phyloP scores from a whole-genome alignment of 2,888 invertebrate species.

The Lamproptera curius region DNA sequence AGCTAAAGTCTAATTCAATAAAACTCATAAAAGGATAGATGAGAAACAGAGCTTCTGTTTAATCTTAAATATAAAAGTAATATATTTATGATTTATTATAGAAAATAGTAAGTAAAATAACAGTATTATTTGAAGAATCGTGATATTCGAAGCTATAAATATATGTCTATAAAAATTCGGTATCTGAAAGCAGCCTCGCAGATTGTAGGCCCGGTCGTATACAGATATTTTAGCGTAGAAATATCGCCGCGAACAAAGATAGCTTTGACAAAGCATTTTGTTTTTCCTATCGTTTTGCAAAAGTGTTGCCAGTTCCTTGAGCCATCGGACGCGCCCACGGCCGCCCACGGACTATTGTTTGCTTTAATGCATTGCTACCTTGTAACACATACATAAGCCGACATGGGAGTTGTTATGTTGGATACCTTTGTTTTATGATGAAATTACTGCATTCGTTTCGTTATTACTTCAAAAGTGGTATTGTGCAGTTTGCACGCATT shows the following conservation, averaged over 20 bases:
- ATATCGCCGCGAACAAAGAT: slow-evolving; percentile 12
- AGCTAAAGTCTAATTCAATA: not conserved
- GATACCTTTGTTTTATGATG: too few relatives aligned
- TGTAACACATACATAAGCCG: slow-evolving; percentile 5
- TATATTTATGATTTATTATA: not conserved
- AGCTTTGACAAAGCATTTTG: slow-evolving; percentile 8
- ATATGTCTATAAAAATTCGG: not conserved
- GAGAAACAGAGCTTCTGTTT: not conserved
- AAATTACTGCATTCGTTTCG: too few relatives aligned
- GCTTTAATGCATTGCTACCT: slow-evolving; percentile 8
- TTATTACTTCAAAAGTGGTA: too few relatives aligned
- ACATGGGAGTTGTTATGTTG: too few relatives aligned
- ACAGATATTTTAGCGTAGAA: slow-evolving; percentile 7
- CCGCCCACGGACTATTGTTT: slow-evolving; percentile 16
- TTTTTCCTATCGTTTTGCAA: slow-evolving; percentile 16
- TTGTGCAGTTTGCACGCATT: too few relatives aligned
- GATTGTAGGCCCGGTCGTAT: not conserved
- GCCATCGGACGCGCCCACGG: slow-evolving; percentile 3
- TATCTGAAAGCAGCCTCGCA: not conserved
- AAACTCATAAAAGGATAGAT: not conserved
- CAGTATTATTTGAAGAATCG: too few relatives aligned
- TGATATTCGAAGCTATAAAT: too few relatives aligned
- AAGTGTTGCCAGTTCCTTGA: not conserved
- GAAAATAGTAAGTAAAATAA: not conserved
- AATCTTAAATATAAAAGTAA: not conserved